A percentile compares a stretch with the other conserved stretches of the same genome.
Evolutionary conservation across 2,797 vertebrate genomes (phyloP).

Genomic region (Meriones psammophilus): DNA sequence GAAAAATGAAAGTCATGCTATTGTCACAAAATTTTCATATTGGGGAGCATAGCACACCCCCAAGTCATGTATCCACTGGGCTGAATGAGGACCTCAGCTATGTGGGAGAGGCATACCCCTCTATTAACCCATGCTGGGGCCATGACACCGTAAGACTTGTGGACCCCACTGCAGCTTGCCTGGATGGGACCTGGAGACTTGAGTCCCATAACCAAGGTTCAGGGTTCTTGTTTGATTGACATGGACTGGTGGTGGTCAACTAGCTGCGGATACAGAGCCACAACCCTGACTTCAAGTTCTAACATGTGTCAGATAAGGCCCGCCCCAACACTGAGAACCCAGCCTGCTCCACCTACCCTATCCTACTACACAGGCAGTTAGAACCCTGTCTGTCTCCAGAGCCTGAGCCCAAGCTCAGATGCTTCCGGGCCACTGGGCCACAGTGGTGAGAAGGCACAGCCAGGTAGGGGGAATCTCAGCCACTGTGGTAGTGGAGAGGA

Average conservation of each 20-base stretch:
- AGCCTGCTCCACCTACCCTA: background rate
- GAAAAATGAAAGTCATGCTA: too few species aligned
- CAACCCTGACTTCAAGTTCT: background rate
- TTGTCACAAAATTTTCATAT: background rate
- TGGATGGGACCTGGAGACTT: background rate
- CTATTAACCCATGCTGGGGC: too few species aligned
- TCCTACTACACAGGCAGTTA: background rate
- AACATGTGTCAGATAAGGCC: fast-evolving
- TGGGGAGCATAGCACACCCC: fast-evolving
- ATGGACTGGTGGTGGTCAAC: background rate
- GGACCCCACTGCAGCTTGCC: too few species aligned
- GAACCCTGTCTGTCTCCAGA: background rate
- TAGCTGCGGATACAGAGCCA: background rate
- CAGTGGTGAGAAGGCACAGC: background rate
- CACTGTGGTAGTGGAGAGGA: too few species aligned
- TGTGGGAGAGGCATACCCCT: fast-evolving
- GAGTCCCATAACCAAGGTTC: background rate
- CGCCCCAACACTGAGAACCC: background rate
- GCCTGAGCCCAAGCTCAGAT: background rate
- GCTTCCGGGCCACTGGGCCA: too few species aligned
- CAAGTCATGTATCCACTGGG: background rate
- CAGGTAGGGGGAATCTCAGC: fast-evolving
- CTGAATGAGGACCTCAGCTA: background rate
- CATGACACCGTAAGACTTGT: background rate
- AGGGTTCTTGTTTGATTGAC: fast-evolving